These are phyloP conservation scores for Cryptus viduatorius DNA, from an alignment of 2,888 invertebrate genomes.

Conservation along the genomic window DNA sequence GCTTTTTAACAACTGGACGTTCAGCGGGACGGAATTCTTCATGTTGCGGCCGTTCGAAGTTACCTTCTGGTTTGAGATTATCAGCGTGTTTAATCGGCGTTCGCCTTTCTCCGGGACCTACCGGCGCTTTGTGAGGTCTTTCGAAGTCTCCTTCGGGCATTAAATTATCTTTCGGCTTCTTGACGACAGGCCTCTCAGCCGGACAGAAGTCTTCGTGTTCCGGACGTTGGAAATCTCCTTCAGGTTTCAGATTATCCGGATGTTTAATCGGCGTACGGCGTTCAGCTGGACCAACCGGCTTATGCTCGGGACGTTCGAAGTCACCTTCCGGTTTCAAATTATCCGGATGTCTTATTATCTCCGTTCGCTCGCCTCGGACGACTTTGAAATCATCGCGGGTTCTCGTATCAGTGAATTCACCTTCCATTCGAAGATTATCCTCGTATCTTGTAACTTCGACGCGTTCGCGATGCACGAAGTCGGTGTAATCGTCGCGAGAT, in stretches of 20 bases:
- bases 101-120: conserved; percentile 83
- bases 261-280: conserved; percentile 79
- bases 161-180: conserved; percentile 87
- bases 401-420: conserved; percentile 86
- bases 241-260: conserved; percentile 79
- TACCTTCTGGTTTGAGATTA: conserved; percentile 88
- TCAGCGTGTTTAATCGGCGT: conserved; percentile 83
- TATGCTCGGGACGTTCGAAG: conserved; percentile 79
- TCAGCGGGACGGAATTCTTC: conserved; percentile 81
- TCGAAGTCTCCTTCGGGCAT: conserved; percentile 74
- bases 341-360: conserved; percentile 85
- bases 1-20: conserved; percentile 79
- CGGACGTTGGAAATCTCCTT: conserved; percentile 84
- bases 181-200: conserved; percentile 86
- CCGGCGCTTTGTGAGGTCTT: conserved; percentile 84
- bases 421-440: conserved; percentile 88
- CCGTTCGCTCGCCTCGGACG: conserved; percentile 84
- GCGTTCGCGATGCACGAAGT: conserved; percentile 86
- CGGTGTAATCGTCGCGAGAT: conserved; percentile 81
- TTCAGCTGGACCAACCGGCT: conserved; percentile 76
- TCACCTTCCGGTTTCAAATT: conserved; percentile 89
- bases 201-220: conserved; percentile 82
- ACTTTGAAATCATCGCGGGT: conserved; percentile 87
- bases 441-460: conserved; percentile 83
- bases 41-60: conserved; percentile 85